Evolutionary conservation across 1,140 invertebrate species (phyloP), one percentile per base, ranked within the genome.

Genomic region (Agrypnia vestita): DNA sequence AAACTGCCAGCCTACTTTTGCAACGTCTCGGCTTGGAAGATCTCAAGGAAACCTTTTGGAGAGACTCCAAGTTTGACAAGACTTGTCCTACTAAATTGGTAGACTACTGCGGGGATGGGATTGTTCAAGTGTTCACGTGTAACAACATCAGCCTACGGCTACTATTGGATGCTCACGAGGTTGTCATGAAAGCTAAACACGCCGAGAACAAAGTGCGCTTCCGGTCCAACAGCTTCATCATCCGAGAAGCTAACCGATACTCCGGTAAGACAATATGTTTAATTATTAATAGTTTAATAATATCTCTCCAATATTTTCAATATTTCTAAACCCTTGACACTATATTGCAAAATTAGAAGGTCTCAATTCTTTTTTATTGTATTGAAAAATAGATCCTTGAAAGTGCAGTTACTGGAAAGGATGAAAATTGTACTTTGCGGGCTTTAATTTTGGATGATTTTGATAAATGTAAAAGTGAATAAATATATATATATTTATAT

Each of bases 101-200:
- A 4, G 90, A 90, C 82, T 90, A 89, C 83, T 92, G 91, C 79
- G 85, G 87, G 77, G 85, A 87, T 15, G 91, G 89, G 69, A 88
- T 86, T 85, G 84, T 89, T 56, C 89, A 86, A 83, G 85, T 91
- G 21, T 88, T 88, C n/a, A 90, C 91, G 0, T 93, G 92, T 76
- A 90, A 89, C 71, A 89, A 92, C 77, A 87, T 91, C 8, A 90
- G 88, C 13, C 86, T 92, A 76, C 83, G 84, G 1, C 89, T 90
- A 73, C 92, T 90, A 78, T 85, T 93, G 74, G 87, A 90, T 21
- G 90, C 91, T 6, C 91, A 92, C 78, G 91, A 92, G 84, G 85
- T 89, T n/a, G 85, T 90, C 0, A 90, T 90, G 78, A 90, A 87
- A 64, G 86, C 91, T 3, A 85, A 90, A 71, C 87, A 90, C 56